Percentiles rank a stretch among this genome's conserved stretches.
phyloP scores from a whole-genome alignment of 2,113 vertebrate genomes.

The Clupea harengus region DNA sequence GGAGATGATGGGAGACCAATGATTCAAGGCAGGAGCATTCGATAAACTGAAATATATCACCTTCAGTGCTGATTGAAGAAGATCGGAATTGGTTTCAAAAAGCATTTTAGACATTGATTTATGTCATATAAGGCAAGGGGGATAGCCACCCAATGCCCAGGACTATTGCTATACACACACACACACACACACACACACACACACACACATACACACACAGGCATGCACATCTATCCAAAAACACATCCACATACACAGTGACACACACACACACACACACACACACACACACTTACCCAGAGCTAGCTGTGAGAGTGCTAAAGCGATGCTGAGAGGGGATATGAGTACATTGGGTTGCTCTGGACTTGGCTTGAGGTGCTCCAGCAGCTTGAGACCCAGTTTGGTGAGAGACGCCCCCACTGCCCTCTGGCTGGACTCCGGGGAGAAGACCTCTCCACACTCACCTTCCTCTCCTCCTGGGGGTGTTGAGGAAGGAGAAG shows the following conservation, averaged over 20 bases:
- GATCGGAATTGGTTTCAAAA: too few relatives aligned
- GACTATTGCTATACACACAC: too few relatives aligned
- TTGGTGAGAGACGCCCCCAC: conserved; percentile 72
- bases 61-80: too few relatives aligned
- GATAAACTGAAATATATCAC: neutral
- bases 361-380: conserved; percentile 62
- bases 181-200: too few relatives aligned
- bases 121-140: neutral
- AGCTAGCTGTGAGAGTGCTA: conserved; percentile 78
- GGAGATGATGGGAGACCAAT: conserved; percentile 9
- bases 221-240: neutral
- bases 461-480: conserved; percentile 10
- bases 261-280: neutral
- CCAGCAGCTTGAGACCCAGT: conserved; percentile 74
- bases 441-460: conserved; percentile 38
- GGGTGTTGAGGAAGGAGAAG: neutral
- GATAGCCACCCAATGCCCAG: neutral
- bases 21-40: neutral
- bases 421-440: conserved; percentile 36
- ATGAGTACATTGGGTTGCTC: conserved; percentile 72
- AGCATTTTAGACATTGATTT: too few relatives aligned
- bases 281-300: conserved; percentile 67
- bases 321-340: conserved; percentile 79
- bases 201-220: too few relatives aligned
- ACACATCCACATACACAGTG: too few relatives aligned